A percentile compares a stretch with the other conserved stretches of the same genome.
These are phyloP conservation scores for Macrotis lagotis DNA, from an alignment of 2,113 vertebrate genomes.

Conservation along the genomic window DNA sequence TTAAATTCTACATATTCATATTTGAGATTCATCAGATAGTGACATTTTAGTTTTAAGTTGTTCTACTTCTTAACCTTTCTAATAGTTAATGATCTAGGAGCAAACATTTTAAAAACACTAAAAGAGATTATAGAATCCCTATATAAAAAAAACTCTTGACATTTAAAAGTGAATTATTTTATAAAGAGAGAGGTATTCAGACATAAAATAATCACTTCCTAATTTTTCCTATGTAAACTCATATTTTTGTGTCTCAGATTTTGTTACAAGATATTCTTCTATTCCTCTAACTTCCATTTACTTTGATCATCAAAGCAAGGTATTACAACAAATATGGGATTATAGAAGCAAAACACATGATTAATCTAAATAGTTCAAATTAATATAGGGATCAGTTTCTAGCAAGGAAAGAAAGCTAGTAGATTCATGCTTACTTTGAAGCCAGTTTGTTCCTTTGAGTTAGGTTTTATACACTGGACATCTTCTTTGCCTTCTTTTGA, in stretches of 20 bases:
- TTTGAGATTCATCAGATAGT: background rate
- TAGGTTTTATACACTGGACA: background rate
- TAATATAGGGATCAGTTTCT: background rate
- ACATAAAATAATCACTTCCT: background rate
- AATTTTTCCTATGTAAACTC: background rate
- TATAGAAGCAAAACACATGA: background rate
- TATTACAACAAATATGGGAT: background rate
- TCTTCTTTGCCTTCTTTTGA: background rate
- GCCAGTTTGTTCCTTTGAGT: background rate
- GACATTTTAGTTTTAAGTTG: background rate
- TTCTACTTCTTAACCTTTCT: background rate
- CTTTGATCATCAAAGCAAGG: background rate
- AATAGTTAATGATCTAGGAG: background rate
- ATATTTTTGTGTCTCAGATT: background rate
- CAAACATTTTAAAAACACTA: background rate
- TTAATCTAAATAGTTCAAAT: background rate
- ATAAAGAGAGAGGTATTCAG: rapidly evolving
- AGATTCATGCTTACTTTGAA: background rate
- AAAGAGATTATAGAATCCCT: background rate
- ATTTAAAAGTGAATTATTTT: background rate
- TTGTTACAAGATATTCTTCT: background rate
- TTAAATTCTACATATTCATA: background rate
- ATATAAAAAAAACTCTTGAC: background rate
- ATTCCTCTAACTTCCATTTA: background rate
- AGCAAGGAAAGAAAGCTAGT: background rate